phyloP scores from a whole-genome alignment of 2,888 invertebrate species.

The Nomada lathburiana region DNA sequence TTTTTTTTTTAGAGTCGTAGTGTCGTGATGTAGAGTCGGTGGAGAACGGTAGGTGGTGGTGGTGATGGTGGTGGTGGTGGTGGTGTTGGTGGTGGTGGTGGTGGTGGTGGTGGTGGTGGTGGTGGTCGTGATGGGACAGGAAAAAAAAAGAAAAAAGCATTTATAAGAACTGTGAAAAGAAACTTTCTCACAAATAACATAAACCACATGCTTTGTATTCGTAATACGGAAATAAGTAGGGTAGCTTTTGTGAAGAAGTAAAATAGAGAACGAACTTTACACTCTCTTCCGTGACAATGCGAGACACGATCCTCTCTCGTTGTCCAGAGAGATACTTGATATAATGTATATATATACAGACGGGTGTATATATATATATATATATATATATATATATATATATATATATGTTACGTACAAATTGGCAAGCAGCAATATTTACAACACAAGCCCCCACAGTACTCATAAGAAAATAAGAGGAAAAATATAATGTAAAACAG shows the following conservation, averaged over 20 bases:
- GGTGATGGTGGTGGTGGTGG: not conserved
- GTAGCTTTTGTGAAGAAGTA: conserved; percentile 73
- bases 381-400: conserved; percentile 48
- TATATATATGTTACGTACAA: conserved; percentile 36
- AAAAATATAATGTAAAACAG: conserved; percentile 75
- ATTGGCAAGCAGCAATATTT: conserved; percentile 87
- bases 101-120: conserved; percentile 5
- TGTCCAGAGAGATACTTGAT: conserved; percentile 27
- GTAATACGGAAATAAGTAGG: conserved; percentile 67
- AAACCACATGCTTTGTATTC: conserved; percentile 86
- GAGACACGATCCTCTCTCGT: conserved; percentile 33
- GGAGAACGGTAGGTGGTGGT: conserved; percentile 44
- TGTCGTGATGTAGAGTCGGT: conserved; percentile 62
- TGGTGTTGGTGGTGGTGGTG: conserved; percentile 19
- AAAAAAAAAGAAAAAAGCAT: conserved; percentile 89
- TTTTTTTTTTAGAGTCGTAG: conserved; percentile 41
- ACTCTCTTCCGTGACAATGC: conserved; percentile 40
- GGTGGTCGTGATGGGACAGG: conserved; percentile 75
- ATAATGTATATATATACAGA: conserved; percentile 49
- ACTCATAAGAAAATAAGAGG: conserved; percentile 77
- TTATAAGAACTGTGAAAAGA: conserved; percentile 95
- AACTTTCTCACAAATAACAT: conserved; percentile 88
- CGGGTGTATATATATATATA: conserved; percentile 37
- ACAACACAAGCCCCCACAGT: conserved; percentile 86
- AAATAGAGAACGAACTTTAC: conserved; percentile 68